Conservation (phyloP, 2,113 vertebrate species). For the Clinocottus analis region DNA sequence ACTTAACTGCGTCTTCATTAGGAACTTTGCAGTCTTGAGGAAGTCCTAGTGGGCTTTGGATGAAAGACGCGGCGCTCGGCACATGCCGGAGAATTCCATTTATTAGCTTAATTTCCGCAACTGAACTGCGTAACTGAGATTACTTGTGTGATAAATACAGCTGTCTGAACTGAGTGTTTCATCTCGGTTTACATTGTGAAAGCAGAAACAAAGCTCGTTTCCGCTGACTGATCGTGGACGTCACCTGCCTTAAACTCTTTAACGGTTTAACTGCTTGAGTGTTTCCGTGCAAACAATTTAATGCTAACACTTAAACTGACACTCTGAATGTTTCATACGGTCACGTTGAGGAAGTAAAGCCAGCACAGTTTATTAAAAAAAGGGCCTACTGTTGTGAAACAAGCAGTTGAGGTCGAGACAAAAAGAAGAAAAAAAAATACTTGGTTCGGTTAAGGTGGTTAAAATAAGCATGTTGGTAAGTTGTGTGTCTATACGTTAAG, state of each 20-base stretch:
- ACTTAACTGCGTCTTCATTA: slow-evolving; percentile 71
- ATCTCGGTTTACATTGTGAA: background rate
- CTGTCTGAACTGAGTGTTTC: background rate
- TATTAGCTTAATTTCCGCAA: background rate
- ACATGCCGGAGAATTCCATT: background rate
- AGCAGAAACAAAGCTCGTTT: too few species aligned
- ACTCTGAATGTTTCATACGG: background rate
- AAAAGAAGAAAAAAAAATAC: too few species aligned
- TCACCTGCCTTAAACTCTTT: background rate
- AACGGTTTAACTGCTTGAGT: background rate
- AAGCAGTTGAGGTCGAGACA: too few species aligned
- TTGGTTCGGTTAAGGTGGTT: too few species aligned
- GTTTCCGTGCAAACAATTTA: background rate
- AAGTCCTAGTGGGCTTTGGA: slow-evolving; percentile 9
- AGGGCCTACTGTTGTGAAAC: too few species aligned
- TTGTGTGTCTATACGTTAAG: too few species aligned
- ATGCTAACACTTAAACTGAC: background rate
- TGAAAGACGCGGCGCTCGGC: background rate
- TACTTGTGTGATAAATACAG: background rate
- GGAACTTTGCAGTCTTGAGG: slow-evolving; percentile 38
- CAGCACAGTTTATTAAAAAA: too few species aligned
- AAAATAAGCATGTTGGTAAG: too few species aligned
- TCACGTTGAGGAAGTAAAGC: too few species aligned
- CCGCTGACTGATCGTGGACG: background rate
- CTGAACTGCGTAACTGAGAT: background rate